Base-by-base conservation (phyloP, 2,888 invertebrate species). In the Mesochorus sp. region DNA sequence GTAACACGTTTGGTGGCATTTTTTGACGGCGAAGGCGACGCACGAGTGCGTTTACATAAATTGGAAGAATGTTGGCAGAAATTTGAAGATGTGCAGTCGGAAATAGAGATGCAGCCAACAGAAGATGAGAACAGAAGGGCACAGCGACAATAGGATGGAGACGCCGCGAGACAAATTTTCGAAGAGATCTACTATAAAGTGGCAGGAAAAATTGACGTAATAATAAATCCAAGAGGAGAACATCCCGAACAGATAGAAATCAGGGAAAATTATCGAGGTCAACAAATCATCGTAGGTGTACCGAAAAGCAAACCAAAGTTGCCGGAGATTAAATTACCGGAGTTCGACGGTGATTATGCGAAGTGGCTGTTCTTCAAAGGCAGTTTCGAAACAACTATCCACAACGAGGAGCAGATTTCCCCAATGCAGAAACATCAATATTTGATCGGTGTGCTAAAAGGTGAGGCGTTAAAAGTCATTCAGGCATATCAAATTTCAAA, bases 351-450 rank as follows among this genome's bases (percentile, higher is more conserved):
- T 4, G 73, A 72, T 0, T 76, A 57, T 31, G 61, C 53, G 8
- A 73, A 77, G 12, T 73, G 73, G 62, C 59, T 72, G 12, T 55
- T 78, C 17, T 64, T 74, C 14, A 74, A 78, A 42, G 21, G 74
- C 6, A 70, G 64, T 49, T 78, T 78, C 34, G 70, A 78, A 26
- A 57, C 78, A 19, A 70, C 59, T 5, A 70, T 74, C 26, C 31
- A 70, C 17, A 12, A 31, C 0, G 59, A 70, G 2, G 2, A 17
- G 2, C 64, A 31, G 8, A 34, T 78, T n/a, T 59, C 73, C 26
- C 4, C 59, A 10, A 66, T 71, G 59, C 71, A 76, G 5, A 76
- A 79, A n/a, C 62, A 64, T 37, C 76, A 76, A n/a, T 79, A 79
- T 10, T 37, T 76, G 1, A n/a, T 67, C 12, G 68, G 72, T n/a